These are phyloP conservation scores for Drosophila sordidapex DNA, from an alignment of 2,888 invertebrate species.

Conservation along the genomic window DNA sequence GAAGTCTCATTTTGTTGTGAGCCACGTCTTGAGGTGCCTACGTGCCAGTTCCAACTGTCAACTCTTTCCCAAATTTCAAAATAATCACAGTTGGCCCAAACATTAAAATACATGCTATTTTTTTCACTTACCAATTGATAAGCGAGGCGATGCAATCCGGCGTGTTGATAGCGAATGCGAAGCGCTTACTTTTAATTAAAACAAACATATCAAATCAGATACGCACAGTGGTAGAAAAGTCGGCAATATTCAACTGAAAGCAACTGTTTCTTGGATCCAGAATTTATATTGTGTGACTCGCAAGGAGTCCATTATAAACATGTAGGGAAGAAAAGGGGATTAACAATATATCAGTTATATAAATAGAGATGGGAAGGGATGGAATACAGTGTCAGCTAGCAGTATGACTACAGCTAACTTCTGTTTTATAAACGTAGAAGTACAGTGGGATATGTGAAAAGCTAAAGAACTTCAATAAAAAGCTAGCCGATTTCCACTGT, in stretches of 20 bases:
- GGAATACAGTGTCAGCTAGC: neutral
- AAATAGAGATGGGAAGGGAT: neutral
- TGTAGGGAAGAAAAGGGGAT: neutral
- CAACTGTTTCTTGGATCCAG: fast-evolving
- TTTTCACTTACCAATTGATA: constrained; percentile 45
- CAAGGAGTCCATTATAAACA: neutral
- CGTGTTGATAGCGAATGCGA: constrained; percentile 50
- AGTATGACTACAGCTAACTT: neutral
- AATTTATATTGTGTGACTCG: neutral
- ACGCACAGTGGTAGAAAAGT: neutral
- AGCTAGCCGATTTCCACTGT: neutral
- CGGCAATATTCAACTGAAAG: neutral
- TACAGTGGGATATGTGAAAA: neutral
- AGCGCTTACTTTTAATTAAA: constrained; percentile 54
- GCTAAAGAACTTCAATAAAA: neutral
- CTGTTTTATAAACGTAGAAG: neutral
- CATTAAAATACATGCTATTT: constrained; percentile 9
- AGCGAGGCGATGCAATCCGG: constrained; percentile 26
- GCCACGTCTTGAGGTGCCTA: constrained; percentile 43
- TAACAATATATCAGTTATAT: neutral
- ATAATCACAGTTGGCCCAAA: constrained; percentile 23
- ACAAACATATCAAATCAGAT: neutral
- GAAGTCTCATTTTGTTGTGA: constrained; percentile 20
- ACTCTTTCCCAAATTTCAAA: constrained; percentile 27
- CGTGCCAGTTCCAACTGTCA: constrained; percentile 55